Percentiles rank a stretch among this genome's conserved stretches.
Conservation (phyloP, 2,113 vertebrate species). For the Hystrix brachyura region DNA sequence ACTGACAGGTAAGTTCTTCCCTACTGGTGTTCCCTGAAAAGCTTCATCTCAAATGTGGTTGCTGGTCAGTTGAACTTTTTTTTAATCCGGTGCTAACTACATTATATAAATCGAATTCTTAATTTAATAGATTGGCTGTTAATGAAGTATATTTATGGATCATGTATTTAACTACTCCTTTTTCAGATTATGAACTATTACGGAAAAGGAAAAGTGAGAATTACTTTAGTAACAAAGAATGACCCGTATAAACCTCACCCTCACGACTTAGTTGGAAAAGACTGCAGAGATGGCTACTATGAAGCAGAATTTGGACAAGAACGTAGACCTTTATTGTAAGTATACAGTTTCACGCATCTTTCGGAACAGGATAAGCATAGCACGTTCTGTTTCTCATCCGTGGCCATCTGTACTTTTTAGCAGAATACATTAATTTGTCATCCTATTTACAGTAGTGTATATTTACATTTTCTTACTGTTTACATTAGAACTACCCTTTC, state of each 20-base stretch:
- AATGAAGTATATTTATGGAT: conserved; percentile 21
- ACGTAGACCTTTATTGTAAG: conserved; percentile 96
- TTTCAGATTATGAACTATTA: conserved; percentile 94
- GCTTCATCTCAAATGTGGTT: background rate
- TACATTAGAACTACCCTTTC: conserved; percentile 29
- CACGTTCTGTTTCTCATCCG: background rate
- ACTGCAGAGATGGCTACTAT: conserved; percentile 98
- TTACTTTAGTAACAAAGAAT: conserved; percentile 96
- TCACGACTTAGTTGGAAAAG: conserved; percentile 98
- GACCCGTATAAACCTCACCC: conserved; percentile 98
- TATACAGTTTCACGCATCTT: conserved; percentile 75
- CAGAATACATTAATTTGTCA: conserved; percentile 26
- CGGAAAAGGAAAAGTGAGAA: conserved; percentile 95
- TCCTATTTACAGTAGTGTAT: background rate
- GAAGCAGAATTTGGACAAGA: conserved; percentile 98
- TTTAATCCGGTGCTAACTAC: background rate
- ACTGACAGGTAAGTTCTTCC: conserved; percentile 44
- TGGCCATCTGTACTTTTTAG: conserved; percentile 33
- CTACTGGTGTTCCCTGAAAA: conserved; percentile 15
- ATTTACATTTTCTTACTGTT: conserved; percentile 23
- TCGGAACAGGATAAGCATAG: background rate
- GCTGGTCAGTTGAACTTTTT: conserved; percentile 29
- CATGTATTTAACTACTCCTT: conserved; percentile 45
- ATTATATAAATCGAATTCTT: conserved; percentile 47
- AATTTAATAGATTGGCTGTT: conserved; percentile 57